Percentiles rank a stretch among this genome's conserved stretches.
phyloP scores from a whole-genome alignment of 2,113 vertebrate species.

The Tinamus guttatus region DNA sequence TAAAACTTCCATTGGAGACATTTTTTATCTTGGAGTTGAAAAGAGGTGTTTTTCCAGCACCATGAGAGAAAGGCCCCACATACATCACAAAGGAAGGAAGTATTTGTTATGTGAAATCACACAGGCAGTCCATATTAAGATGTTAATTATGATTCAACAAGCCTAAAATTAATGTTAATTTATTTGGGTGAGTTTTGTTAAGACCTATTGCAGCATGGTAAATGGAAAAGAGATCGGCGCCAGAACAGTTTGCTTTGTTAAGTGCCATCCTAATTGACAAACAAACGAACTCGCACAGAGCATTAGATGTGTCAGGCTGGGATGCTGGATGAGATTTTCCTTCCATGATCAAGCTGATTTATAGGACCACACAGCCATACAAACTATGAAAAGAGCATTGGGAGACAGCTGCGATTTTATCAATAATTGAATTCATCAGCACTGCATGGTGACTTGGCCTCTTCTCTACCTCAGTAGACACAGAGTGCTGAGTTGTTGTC shows the following conservation, averaged over 20 bases:
- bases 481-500: background rate
- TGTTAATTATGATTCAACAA: background rate
- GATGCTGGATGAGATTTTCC: background rate
- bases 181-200: background rate
- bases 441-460: accelerated
- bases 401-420: background rate
- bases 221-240: background rate
- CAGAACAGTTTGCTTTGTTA: background rate
- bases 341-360: background rate
- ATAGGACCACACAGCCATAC: accelerated
- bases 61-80: background rate
- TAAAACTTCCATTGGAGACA: background rate
- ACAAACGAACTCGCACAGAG: accelerated
- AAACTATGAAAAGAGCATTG: background rate
- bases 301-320: accelerated
- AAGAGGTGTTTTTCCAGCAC: background rate
- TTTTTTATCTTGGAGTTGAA: background rate
- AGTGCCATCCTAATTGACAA: background rate
- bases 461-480: background rate
- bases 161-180: background rate
- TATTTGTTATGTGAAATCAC: background rate
- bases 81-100: background rate
- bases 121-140: accelerated
- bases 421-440: background rate
- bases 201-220: background rate